phyloP scores from a whole-genome alignment of 2,888 invertebrate genomes.

The Hirtodrosophila duncani region DNA sequence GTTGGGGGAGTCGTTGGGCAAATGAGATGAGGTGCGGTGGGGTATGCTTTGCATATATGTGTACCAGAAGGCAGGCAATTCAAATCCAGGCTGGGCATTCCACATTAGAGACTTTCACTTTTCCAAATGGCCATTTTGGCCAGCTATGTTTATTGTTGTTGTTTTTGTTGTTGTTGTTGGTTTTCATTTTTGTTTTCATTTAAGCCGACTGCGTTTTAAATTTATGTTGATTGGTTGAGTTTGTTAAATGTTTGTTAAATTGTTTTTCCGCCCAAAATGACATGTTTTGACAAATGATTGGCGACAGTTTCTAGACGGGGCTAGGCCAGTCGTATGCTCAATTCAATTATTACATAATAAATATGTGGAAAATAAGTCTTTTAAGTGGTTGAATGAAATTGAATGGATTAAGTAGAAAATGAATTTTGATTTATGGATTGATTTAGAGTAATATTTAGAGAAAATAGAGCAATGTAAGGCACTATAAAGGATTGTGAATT shows the following conservation, averaged over 20 bases:
- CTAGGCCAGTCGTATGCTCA: no score
- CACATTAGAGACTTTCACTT: constrained; percentile 70
- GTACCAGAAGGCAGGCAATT: constrained; percentile 30
- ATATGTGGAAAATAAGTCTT: no score
- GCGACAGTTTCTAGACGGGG: constrained; percentile 23
- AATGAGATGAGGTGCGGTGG: constrained; percentile 29
- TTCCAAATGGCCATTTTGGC: constrained; percentile 67
- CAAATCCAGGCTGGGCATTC: constrained; percentile 17
- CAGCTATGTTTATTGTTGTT: no score
- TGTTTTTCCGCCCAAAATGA: constrained; percentile 66
- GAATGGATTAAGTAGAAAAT: no score
- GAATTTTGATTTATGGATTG: no score
- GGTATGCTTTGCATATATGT: constrained; percentile 21
- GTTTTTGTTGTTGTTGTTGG: no score
- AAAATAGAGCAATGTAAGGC: no score
- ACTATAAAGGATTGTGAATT: no score
- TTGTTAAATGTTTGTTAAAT: constrained; percentile 66
- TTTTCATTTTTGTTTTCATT: no score
- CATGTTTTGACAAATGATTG: constrained; percentile 70
- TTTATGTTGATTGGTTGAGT: constrained; percentile 68
- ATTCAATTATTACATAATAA: constrained; percentile 10
- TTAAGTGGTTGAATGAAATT: no score
- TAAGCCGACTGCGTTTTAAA: constrained; percentile 58
- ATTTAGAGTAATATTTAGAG: no score
- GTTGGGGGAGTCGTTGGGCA: constrained; percentile 9